Evolutionary conservation across 2,888 invertebrate species (phyloP).

Genomic region (Dasysyrphus albostriatus): DNA sequence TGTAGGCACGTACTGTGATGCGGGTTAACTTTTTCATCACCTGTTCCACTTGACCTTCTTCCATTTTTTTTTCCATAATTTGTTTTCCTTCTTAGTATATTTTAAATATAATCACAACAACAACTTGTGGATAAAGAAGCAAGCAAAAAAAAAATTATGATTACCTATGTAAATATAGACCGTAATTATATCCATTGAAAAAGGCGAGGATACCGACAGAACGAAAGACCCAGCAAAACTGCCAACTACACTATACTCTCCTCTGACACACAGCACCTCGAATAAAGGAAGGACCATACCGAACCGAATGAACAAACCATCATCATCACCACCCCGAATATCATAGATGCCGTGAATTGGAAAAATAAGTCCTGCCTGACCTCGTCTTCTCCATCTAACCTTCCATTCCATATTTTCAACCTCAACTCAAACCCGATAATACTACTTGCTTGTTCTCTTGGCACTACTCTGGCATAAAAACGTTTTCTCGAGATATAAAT

Average conservation of each 20-base stretch:
- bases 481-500: slow-evolving; percentile 57
- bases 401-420: background rate
- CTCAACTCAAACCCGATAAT: slow-evolving; percentile 1
- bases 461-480: slow-evolving; percentile 41
- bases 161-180: slow-evolving; percentile 67
- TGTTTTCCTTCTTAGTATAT: background rate
- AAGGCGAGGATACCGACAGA: slow-evolving; percentile 13
- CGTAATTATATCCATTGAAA: slow-evolving; percentile 58
- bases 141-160: slow-evolving; percentile 28
- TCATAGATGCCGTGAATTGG: slow-evolving; percentile 49
- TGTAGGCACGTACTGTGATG: background rate
- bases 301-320: slow-evolving; percentile 2
- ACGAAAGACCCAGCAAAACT: background rate
- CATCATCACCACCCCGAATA: background rate
- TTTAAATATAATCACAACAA: slow-evolving; percentile 35
- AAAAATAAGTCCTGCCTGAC: slow-evolving; percentile 51
- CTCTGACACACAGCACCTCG: slow-evolving; percentile 11
- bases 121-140: slow-evolving; percentile 15
- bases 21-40: slow-evolving; percentile 54
- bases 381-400: slow-evolving; percentile 14
- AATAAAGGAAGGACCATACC: background rate
- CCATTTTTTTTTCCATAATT: background rate
- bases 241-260: background rate
- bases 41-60: slow-evolving; percentile 60
- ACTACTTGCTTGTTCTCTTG: slow-evolving; percentile 12